Conservation (phyloP, 2,797 vertebrate species). For the Enteromius argenteus region DNA sequence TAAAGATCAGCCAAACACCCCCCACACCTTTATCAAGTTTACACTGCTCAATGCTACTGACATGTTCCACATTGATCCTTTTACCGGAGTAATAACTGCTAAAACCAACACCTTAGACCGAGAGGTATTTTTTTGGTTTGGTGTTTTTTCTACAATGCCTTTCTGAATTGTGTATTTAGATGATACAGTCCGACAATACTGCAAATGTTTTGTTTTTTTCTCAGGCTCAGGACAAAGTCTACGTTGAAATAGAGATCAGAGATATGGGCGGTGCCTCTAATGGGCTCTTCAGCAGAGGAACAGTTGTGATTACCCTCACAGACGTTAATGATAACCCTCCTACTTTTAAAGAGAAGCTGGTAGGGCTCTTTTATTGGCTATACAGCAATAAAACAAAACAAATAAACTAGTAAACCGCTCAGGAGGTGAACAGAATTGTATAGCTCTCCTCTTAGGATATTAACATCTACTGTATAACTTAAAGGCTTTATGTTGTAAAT, state of each 20-base stretch:
- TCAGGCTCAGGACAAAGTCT: slow-evolving; percentile 75
- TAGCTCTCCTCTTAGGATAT: not conserved
- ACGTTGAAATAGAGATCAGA: slow-evolving; percentile 78
- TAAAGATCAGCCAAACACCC: slow-evolving; percentile 75
- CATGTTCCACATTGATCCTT: slow-evolving; percentile 74
- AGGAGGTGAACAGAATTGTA: not conserved
- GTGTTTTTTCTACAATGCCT: not conserved
- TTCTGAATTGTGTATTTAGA: not conserved
- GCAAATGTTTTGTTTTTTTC: slow-evolving; percentile 37
- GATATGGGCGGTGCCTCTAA: slow-evolving; percentile 81
- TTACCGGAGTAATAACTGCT: slow-evolving; percentile 76
- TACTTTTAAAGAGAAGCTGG: slow-evolving; percentile 72
- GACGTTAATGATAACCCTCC: slow-evolving; percentile 87
- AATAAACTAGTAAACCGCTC: not conserved
- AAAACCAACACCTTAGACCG: slow-evolving; percentile 75
- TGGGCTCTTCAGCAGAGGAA: slow-evolving; percentile 78
- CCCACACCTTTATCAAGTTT: slow-evolving; percentile 78
- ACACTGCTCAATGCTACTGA: slow-evolving; percentile 71
- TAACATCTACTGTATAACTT: not conserved
- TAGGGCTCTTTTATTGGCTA: slow-evolving; percentile 68
- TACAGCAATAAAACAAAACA: not conserved
- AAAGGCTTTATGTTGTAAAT: not conserved
- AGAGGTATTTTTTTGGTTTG: slow-evolving; percentile 77
- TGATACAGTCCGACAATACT: not conserved
- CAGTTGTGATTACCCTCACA: slow-evolving; percentile 69